These are phyloP conservation scores for Habropoda laboriosa DNA, from an alignment of 1,140 invertebrate genomes.

Conservation along the genomic window DNA sequence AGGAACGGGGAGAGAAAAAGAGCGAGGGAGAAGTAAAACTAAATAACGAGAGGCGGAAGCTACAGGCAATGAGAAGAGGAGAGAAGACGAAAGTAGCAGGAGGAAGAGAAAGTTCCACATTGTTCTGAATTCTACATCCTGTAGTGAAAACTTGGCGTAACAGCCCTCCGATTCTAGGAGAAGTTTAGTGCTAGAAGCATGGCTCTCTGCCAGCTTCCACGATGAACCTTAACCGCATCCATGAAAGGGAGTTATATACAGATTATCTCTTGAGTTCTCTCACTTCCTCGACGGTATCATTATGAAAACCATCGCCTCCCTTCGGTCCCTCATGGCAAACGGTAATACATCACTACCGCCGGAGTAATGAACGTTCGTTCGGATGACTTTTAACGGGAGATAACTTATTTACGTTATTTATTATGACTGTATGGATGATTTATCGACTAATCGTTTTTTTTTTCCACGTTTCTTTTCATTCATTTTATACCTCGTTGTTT, in stretches of 20 bases:
- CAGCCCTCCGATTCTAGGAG: conserved; percentile 65
- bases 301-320: conserved; percentile 30
- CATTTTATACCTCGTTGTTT: not conserved
- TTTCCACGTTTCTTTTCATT: no score
- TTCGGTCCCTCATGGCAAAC: not conserved
- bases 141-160: conserved; percentile 54
- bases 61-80: not conserved
- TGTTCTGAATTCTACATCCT: conserved; percentile 56
- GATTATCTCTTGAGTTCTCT: conserved; percentile 48
- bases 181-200: conserved; percentile 70
- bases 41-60: not conserved
- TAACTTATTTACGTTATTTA: not conserved
- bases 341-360: not conserved
- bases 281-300: conserved; percentile 53
- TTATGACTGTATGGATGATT: not conserved
- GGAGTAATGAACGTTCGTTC: not conserved
- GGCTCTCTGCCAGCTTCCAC: conserved; percentile 64
- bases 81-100: no score
- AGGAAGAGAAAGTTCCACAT: conserved; percentile 61
- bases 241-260: conserved; percentile 30
- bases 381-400: not conserved
- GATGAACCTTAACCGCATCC: conserved; percentile 50
- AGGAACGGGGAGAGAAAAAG: not conserved
- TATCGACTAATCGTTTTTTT: not conserved
- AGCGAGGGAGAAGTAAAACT: not conserved